These are phyloP conservation scores for Spodoptera frugiperda DNA, from an alignment of 1,140 invertebrate species.

Conservation along the genomic window DNA sequence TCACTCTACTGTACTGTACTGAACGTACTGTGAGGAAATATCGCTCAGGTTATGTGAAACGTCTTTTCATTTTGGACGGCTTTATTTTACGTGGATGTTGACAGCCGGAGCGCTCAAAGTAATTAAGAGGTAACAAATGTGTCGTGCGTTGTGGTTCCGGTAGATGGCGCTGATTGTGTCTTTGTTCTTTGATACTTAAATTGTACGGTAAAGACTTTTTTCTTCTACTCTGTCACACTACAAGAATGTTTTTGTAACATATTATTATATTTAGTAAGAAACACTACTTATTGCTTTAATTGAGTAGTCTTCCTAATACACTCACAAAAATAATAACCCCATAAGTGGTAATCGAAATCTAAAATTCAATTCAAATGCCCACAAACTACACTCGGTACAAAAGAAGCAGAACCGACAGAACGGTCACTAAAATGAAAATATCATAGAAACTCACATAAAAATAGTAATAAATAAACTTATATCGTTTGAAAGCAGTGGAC, in stretches of 20 bases:
- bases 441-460: constrained; percentile 44
- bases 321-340: no score
- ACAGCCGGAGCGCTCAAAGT: constrained; percentile 11
- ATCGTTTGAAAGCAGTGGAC: constrained; percentile 55
- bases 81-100: constrained; percentile 42
- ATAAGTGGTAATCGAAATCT: no score
- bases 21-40: constrained; percentile 52
- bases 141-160: background rate
- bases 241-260: no score
- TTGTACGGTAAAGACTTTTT: no score
- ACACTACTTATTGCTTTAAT: no score
- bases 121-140: constrained; percentile 37
- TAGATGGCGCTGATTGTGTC: constrained; percentile 32
- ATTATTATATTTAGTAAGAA: no score
- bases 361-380: no score
- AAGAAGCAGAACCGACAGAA: constrained; percentile 18
- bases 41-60: constrained; percentile 46
- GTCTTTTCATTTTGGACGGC: constrained; percentile 38
- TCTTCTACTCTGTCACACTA: no score
- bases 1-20: constrained; percentile 49
- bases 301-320: no score
- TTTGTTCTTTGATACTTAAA: background rate
- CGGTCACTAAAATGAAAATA: constrained; percentile 39
- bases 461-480: constrained; percentile 56
- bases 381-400: background rate